Evolutionary conservation across 2,113 vertebrate species (phyloP), one percentile per base, ranked within the genome.

Genomic region (Perccottus glenii): DNA sequence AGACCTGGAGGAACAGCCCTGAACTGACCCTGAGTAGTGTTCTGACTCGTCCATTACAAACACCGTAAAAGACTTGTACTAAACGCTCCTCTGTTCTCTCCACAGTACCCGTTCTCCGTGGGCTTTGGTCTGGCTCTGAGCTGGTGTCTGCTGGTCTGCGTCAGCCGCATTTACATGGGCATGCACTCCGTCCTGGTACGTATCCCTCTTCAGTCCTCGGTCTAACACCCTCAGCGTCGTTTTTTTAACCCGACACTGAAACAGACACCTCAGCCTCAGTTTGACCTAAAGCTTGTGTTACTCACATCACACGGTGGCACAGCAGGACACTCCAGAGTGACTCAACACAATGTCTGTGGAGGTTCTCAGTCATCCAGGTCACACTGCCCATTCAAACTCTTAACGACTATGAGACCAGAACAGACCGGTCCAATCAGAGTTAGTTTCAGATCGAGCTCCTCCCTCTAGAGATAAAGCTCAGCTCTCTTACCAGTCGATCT

Each of bases 101-200:
- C 47, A 59, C 90, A 99, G 98, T 99, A 97, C 87, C 94, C 97
- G 1, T 82, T 93, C 80, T 1, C 88, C 0, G 90, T 93, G 67
- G 98, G 98, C 72, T 89, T 98, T 87, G 71, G 90, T 67, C 81
- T 98, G 78, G 92, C 94, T 4, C 81, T 95, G 62, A 93, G 91
- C 91, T 99, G 98, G 98, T 96, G 95, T 88, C 87, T 91, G 76
- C 90, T 99, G 89, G 98, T 99, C 85, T 98, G 96, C 70, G 82
- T 94, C 73, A 99, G 98, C 87, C 94, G 97, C 43, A 90, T 99
- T 89, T 99, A 99, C 92, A 95, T 99, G 96, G 97, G 97, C 36
- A 99, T 99, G 97, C 97, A 99, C 92, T 98, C 97, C 0, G 91
- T 99, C 81, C 91, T 99, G 98, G 98, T 99, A 92, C 94, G 96